phyloP scores from a whole-genome alignment of 2,888 invertebrate species.

The Morinoia aosen region DNA sequence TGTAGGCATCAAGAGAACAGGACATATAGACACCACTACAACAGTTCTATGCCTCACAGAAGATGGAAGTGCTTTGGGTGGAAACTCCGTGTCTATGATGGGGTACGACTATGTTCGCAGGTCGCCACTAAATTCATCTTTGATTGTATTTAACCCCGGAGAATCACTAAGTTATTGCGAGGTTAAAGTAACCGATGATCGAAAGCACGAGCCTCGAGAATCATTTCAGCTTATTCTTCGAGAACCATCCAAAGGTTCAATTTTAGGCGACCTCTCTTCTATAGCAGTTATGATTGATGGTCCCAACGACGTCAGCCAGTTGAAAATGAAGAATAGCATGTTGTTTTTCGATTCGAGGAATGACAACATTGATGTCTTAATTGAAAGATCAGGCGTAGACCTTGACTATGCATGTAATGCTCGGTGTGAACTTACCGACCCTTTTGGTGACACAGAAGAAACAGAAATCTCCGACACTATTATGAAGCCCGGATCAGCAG shows the following conservation, averaged over 20 bases:
- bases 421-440: conserved; percentile 71
- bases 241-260: conserved; percentile 70
- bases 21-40: conserved; percentile 56
- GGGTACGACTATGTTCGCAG: conserved; percentile 59
- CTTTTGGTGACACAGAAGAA: conserved; percentile 56
- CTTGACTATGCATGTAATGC: conserved; percentile 70
- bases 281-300: conserved; percentile 71
- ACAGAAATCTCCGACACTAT: conserved; percentile 29
- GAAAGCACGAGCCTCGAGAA: conserved; percentile 70
- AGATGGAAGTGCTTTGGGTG: conserved; percentile 63
- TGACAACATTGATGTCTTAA: conserved; percentile 69
- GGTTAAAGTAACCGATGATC: conserved; percentile 71
- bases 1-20: conserved; percentile 59
- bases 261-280: conserved; percentile 69
- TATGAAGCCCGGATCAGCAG: conserved; percentile 6
- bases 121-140: conserved; percentile 57
- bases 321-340: conserved; percentile 68
- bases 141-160: conserved; percentile 63
- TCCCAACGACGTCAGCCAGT: conserved; percentile 71
- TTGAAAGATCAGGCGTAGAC: conserved; percentile 71
- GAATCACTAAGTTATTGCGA: conserved; percentile 59
- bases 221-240: conserved; percentile 71
- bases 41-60: conserved; percentile 62
- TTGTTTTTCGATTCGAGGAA: conserved; percentile 70
- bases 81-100: conserved; percentile 21